phyloP scores from a whole-genome alignment of 2,797 vertebrate genomes.

The Manis pentadactyla region DNA sequence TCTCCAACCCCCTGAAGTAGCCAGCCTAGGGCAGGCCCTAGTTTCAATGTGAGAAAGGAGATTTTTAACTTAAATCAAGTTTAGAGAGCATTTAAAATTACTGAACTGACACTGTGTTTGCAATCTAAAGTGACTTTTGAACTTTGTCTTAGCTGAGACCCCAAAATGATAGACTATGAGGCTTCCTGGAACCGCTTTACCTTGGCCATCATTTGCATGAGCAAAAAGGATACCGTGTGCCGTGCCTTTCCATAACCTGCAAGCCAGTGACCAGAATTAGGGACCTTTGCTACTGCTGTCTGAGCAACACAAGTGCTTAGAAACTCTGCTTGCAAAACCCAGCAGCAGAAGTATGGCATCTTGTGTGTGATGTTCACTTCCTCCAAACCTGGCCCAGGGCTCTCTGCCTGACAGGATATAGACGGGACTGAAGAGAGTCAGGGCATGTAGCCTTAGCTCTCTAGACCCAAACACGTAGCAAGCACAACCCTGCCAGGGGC shows the following conservation, averaged over 20 bases:
- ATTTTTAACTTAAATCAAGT: background rate
- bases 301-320: background rate
- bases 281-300: background rate
- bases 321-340: background rate
- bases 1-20: background rate
- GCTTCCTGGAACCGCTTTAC: background rate
- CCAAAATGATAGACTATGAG: background rate
- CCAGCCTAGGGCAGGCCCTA: background rate
- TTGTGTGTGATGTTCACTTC: background rate
- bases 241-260: background rate
- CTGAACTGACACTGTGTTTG: background rate
- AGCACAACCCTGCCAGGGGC: background rate
- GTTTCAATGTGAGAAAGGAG: background rate
- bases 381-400: background rate
- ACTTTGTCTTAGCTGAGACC: background rate
- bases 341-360: background rate
- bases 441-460: background rate
- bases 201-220: background rate
- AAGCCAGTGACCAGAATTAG: background rate
- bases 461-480: background rate
- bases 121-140: slow-evolving; percentile 6
- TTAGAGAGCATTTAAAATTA: background rate
- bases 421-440: background rate
- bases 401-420: background rate
- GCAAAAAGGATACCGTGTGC: background rate